Base-by-base conservation (phyloP, 2,113 vertebrate genomes). In the Entelurus aequoreus region DNA sequence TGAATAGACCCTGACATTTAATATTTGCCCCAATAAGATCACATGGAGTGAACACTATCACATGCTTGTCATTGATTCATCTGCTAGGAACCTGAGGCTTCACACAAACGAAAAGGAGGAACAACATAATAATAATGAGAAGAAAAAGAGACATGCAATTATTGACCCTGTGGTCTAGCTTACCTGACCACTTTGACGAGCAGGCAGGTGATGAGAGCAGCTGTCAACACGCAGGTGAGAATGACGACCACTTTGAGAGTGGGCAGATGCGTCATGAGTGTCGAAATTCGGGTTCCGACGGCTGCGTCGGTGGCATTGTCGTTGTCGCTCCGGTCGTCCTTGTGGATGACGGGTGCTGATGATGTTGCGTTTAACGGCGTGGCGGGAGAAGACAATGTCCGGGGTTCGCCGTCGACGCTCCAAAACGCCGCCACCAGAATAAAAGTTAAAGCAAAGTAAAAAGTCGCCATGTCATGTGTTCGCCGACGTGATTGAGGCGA, bases 181-280 rank as follows among this genome's bases (percentile, higher is more conserved):
- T 90, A 97, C 95, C 95, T 95, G 93, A 91, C 75, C 74, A 95
- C 89, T 80, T 92, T 94, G 77, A 93, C 74, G 80, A 96, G 86
- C 72, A 98, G 86, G 78, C 92, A 94, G 58, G 83, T 90, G 87
- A 96, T 83, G 76, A 98, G 90, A 19, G 86, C 84, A 61, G 88
- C 91, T 64, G 92, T 92, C 80, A 93, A 72, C 69, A 89, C 91
- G 78, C 91, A 94, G 69, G 93, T 87, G 76, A 90, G 88, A 74
- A 94, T 87, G 52, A 94, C 93, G 4, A 92, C 85, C 72, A 90
- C 93, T 85, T 96, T 94, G 63, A 98, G 88, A 37, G 92, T 90
- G 19, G 94, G 92, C 21, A 95, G 91, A 65, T 94, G 90, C 65
- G 88, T 90, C 69, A 93, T 89, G 50, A 93, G 59, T 0, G 88